Evolutionary conservation across 2,113 vertebrate species (phyloP), one percentile per base, ranked within the genome.

Genomic region (Neodontobutis hainanensis): DNA sequence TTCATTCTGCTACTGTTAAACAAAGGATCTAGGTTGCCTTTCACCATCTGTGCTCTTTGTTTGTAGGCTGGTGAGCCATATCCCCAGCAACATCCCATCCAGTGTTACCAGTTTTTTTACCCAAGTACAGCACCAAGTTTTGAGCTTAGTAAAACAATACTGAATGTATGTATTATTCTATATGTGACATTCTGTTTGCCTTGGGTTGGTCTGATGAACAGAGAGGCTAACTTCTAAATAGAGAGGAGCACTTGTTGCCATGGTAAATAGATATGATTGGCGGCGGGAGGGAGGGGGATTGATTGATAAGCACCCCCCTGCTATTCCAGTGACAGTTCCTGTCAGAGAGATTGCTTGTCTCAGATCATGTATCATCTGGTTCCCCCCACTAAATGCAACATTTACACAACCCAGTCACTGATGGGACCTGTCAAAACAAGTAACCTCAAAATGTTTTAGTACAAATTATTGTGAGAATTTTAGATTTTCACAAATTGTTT

Each of bases 291-390:
- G 62, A n/a, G 80, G 67, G 67, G 73, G 71, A 62, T 74, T 91
- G 93, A 95, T 94, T 92, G 92, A 94, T 97, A 94, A 91, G 91
- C 82, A 90, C 36, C 92, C 92, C 88, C 90, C 89, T 89, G 89
- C 88, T 90, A 88, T 84, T 84, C 68, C 83, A 84, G 83, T 85
- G 92, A 92, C 92, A 93, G 92, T 85, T 91, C 85, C 85, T 92
- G 92, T 93, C 92, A 90, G 85, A 88, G 77, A 69, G 68, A 68
- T 90, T 87, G 77, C 86, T 89, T 73, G 76, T 87, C 82, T 80
- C 83, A 88, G 85, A 92, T 92, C 86, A 92, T 90, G 89, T 83
- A 91, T 92, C 89, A 91, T 88, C 83, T 87, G 81, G 60, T 84
- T n/a, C 46, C 67, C 68, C 79, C 79, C 73, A 70, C 79, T 72